phyloP scores from a whole-genome alignment of 2,113 vertebrate species.

The Uria aalge region DNA sequence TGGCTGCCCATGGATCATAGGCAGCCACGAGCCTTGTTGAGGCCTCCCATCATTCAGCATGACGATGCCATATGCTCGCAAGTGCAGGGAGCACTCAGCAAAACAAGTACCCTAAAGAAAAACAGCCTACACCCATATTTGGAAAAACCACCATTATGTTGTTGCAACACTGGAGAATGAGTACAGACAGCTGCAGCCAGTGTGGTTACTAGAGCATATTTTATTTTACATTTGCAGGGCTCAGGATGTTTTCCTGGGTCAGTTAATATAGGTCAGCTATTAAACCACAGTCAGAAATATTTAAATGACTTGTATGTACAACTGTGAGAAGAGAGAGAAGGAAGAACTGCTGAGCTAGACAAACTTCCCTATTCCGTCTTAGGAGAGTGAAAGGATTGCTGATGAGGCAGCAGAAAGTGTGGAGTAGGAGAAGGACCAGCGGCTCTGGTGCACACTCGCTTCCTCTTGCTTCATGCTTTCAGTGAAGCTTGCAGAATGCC shows the following conservation, averaged over 20 bases:
- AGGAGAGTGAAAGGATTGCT: background rate
- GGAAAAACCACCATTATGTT: rapidly evolving
- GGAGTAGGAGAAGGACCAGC: background rate
- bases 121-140: background rate
- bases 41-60: background rate
- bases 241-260: background rate
- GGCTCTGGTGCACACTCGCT: rapidly evolving
- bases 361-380: background rate
- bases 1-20: background rate
- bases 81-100: background rate
- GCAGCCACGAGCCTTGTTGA: background rate
- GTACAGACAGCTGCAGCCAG: background rate
- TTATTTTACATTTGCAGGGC: background rate
- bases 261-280: background rate
- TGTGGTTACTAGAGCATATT: background rate
- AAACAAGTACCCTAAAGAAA: background rate
- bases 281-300: background rate
- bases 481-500: too few relatives aligned
- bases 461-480: background rate
- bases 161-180: background rate
- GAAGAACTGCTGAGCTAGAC: background rate
- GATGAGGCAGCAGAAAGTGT: background rate
- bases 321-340: background rate
- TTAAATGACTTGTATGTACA: background rate
- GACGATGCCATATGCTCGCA: background rate